phyloP scores from a whole-genome alignment of 2,113 vertebrate species.

The Amblyopsis rosae region DNA sequence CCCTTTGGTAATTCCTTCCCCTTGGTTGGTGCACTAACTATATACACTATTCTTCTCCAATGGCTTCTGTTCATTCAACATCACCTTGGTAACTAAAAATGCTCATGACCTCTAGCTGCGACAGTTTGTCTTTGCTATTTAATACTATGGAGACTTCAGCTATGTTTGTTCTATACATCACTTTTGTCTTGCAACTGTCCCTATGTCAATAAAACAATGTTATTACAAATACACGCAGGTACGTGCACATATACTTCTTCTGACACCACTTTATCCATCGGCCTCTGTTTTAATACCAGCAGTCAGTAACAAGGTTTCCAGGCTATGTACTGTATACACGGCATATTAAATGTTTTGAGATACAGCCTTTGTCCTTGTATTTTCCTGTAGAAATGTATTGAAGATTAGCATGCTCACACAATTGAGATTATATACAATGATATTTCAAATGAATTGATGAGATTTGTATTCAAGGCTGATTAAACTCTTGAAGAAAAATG shows the following conservation, averaged over 20 bases:
- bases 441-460: no score
- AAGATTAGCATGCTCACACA: no score
- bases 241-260: no score
- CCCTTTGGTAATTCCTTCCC: slow-evolving; percentile 68
- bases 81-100: slow-evolving; percentile 42
- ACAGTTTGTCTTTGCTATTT: slow-evolving; percentile 24
- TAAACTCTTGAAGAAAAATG: no score
- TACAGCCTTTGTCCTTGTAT: slow-evolving; percentile 10
- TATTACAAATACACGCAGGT: not conserved
- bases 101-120: slow-evolving; percentile 26
- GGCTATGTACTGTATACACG: no score
- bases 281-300: no score
- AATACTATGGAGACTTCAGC: slow-evolving; percentile 6
- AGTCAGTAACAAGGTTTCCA: no score
- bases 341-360: no score
- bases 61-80: slow-evolving; percentile 43
- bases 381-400: not conserved
- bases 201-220: not conserved
- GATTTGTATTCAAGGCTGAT: no score
- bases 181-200: slow-evolving; percentile 18
- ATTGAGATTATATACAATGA: no score
- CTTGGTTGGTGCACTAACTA: slow-evolving; percentile 51
- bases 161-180: slow-evolving; percentile 13
- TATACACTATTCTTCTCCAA: slow-evolving; percentile 49
- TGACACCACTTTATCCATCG: no score